These are phyloP conservation scores for Willowsia nigromaculata DNA, from an alignment of 2,888 invertebrate genomes.

Conservation along the genomic window DNA sequence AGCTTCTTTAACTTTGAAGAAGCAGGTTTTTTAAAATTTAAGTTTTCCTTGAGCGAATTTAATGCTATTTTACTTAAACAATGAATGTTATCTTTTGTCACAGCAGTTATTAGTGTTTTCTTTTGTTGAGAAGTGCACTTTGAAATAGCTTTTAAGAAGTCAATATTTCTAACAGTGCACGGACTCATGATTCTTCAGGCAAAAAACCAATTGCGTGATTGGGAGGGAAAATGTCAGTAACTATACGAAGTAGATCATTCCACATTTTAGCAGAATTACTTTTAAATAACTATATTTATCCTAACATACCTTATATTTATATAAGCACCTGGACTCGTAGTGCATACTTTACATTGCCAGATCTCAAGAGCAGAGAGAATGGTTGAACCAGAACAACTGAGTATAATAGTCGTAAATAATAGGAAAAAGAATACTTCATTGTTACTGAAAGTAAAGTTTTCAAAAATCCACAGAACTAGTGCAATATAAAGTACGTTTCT, in stretches of 20 bases:
- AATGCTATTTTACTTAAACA: constrained; percentile 59
- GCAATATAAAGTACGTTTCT: too few relatives aligned
- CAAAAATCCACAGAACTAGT: too few relatives aligned
- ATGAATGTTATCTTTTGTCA: constrained; percentile 47
- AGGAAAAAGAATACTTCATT: too few relatives aligned
- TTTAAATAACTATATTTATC: constrained; percentile 48
- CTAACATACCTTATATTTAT: constrained; percentile 51
- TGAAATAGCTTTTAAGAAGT: constrained; percentile 22
- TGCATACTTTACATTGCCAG: too few relatives aligned
- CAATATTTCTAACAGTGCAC: constrained; percentile 30
- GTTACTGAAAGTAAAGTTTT: too few relatives aligned
- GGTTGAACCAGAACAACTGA: too few relatives aligned
- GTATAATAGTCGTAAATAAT: too few relatives aligned
- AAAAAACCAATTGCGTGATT: constrained; percentile 24
- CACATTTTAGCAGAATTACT: constrained; percentile 43
- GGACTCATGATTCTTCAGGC: constrained; percentile 28
- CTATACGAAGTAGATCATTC: constrained; percentile 47
- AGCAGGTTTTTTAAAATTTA: neutral
- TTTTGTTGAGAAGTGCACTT: neutral
- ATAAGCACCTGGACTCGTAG: too few relatives aligned
- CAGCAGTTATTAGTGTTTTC: neutral
- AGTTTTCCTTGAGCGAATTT: constrained; percentile 55
- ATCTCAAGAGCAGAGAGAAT: too few relatives aligned
- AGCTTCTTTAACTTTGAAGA: neutral
- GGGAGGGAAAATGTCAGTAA: constrained; percentile 27